A percentile compares a stretch with the other conserved stretches of the same genome.
These are phyloP conservation scores for Acrobasis consociella DNA, from an alignment of 2,888 invertebrate species.

Conservation along the genomic window DNA sequence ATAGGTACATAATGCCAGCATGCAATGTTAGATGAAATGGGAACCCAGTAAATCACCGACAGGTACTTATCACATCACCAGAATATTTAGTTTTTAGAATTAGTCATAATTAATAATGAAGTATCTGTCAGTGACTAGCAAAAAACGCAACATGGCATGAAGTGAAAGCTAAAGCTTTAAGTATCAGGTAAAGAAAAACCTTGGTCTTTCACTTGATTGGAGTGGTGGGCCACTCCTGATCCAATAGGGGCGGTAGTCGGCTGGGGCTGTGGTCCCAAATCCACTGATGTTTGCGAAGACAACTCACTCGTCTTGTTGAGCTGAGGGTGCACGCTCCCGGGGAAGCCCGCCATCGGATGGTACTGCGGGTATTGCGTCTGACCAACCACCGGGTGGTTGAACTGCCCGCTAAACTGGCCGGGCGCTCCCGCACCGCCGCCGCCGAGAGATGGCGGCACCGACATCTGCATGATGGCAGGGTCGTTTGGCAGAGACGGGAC, in stretches of 20 bases:
- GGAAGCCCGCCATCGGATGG: slow-evolving; percentile 80
- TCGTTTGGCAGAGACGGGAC: slow-evolving; percentile 95
- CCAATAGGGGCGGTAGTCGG: slow-evolving; percentile 70
- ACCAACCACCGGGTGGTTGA: slow-evolving; percentile 88
- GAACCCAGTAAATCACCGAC: slow-evolving; percentile 11
- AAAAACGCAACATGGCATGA: slow-evolving; percentile 76
- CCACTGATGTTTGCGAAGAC: slow-evolving; percentile 73
- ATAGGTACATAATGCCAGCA: background rate
- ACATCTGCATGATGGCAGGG: slow-evolving; percentile 98
- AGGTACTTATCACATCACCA: slow-evolving; percentile 9
- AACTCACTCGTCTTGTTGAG: slow-evolving; percentile 82
- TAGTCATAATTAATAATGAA: slow-evolving; percentile 26
- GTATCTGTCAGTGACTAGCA: slow-evolving; percentile 46
- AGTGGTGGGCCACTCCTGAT: slow-evolving; percentile 72
- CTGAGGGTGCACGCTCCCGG: slow-evolving; percentile 70
- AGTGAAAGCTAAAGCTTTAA: slow-evolving; percentile 60
- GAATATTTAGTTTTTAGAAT: slow-evolving; percentile 20
- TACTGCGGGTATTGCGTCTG: slow-evolving; percentile 76
- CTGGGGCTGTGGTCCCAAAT: slow-evolving; percentile 61
- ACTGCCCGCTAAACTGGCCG: slow-evolving; percentile 84
- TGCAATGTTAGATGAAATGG: slow-evolving; percentile 14
- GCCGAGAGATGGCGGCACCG: slow-evolving; percentile 88
- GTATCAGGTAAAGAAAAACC: slow-evolving; percentile 66
- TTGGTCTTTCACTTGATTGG: slow-evolving; percentile 83
- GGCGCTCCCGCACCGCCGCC: slow-evolving; percentile 84